Base-by-base conservation (phyloP, 2,888 invertebrate genomes). In the Villa cingulata region DNA sequence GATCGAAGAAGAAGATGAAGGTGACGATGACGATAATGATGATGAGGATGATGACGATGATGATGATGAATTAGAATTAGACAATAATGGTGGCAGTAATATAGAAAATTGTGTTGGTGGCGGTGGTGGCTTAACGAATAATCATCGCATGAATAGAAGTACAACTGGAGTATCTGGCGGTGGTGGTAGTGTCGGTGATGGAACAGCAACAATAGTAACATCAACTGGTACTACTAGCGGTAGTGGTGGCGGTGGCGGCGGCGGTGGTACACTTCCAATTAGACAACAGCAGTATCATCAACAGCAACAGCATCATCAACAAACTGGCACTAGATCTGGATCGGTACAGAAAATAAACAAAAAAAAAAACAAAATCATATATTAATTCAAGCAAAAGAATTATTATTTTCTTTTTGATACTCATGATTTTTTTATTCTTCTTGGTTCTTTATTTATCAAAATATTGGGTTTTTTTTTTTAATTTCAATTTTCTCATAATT, bases 1-100 rank as follows among this genome's bases (percentile, higher is more conserved):
- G 46, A 70, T 70, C 54, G 70, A 70, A 57, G 71, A 58, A 49
- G 57, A 58, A 49, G 55, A 56, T 47, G 56, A 56, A 43, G 46
- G 44, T 41, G 44, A 49, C 41, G 52, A 54, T 23, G 51, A 50
- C 23, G 50, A 49, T 18, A 52, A 52, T 34, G 51, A 53, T 34
- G 53, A 52, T 37, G 50, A 47, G 4, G 46, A 54, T 20, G 52
- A 52, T 15, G 48, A 53, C 17, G 52, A 53, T 32, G 57, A 56
- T 51, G 55, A 55, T 43, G 57, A 56, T 48, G 57, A 52, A 45
- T 48, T 55, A 29, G 23, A 23, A 23, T 23, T 23, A 23, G 23
- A 23, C 4, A 23, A 23, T 23, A 23, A 23, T 23, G 46, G 23
- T 23, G 23, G 7, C 15, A 46, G 41, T 46, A 39, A 20, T 19